A percentile compares a stretch with the other conserved stretches of the same genome.
These are phyloP conservation scores for Sarcophaga bullata DNA, from an alignment of 1,140 invertebrate species.

Conservation along the genomic window DNA sequence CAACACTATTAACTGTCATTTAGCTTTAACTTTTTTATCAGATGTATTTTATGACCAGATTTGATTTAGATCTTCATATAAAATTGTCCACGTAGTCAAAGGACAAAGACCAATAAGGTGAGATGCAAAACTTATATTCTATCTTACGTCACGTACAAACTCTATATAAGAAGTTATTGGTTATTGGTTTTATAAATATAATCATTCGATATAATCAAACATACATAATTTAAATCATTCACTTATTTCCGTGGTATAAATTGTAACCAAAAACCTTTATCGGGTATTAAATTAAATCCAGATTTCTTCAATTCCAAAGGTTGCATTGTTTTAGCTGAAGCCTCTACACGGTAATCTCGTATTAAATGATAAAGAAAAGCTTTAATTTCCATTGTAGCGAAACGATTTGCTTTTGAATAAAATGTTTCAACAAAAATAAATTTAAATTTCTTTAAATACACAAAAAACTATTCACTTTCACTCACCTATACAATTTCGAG, in stretches of 20 bases:
- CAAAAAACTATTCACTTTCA: slow-evolving; percentile 47
- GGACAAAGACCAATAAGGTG: too few relatives aligned
- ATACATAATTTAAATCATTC: too few relatives aligned
- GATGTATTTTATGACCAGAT: too few relatives aligned
- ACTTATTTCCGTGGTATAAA: slow-evolving; percentile 23
- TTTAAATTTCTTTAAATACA: background rate
- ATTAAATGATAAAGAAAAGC: slow-evolving; percentile 65
- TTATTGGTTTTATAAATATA: too few relatives aligned
- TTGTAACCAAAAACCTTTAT: slow-evolving; percentile 42
- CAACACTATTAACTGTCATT: too few relatives aligned
- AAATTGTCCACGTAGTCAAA: too few relatives aligned
- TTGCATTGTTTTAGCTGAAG: slow-evolving; percentile 36
- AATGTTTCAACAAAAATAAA: background rate
- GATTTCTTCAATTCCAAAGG: slow-evolving; percentile 41
- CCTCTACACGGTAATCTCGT: slow-evolving; percentile 43
- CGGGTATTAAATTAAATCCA: background rate
- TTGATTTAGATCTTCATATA: too few relatives aligned
- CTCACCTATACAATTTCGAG: slow-evolving; percentile 64
- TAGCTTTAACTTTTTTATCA: too few relatives aligned
- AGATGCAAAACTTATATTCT: too few relatives aligned
- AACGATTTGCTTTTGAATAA: slow-evolving; percentile 58
- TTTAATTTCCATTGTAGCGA: slow-evolving; percentile 72
- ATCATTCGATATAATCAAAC: too few relatives aligned
- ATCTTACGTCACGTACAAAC: too few relatives aligned
- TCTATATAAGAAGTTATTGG: too few relatives aligned